Conservation (phyloP, 2,113 vertebrate genomes). For the Cyprinodon variegatus region DNA sequence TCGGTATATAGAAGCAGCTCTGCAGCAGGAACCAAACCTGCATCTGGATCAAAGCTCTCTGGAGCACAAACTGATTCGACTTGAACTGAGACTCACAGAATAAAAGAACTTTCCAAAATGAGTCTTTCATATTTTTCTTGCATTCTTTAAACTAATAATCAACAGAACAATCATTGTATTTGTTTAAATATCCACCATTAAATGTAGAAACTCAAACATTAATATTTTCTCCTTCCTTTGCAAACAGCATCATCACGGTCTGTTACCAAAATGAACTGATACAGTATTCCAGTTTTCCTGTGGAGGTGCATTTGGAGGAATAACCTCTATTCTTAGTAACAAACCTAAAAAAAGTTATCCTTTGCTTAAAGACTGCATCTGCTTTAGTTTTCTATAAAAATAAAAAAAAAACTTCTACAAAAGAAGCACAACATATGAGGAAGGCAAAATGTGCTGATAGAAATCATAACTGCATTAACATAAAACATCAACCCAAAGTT, state of each 20-base stretch:
- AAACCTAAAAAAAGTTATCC: conserved; percentile 10
- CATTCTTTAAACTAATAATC: background rate
- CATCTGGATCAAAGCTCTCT: too few relatives aligned
- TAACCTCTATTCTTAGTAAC: background rate
- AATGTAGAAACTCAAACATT: background rate
- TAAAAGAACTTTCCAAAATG: too few relatives aligned
- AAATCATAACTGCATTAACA: conserved; percentile 27
- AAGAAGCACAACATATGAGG: conserved; percentile 1
- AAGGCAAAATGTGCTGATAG: conserved; percentile 37
- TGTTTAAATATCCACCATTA: conserved; percentile 8
- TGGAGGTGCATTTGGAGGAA: background rate
- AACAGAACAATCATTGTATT: conserved; percentile 14
- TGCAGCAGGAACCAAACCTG: too few relatives aligned
- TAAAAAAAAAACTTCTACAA: conserved; percentile 21
- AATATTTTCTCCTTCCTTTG: conserved; percentile 14
- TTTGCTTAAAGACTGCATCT: background rate
- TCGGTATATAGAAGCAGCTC: too few relatives aligned
- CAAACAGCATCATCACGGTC: background rate
- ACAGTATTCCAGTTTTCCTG: too few relatives aligned
- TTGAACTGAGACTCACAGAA: too few relatives aligned
- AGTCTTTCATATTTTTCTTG: too few relatives aligned
- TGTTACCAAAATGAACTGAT: background rate
- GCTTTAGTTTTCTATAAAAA: conserved; percentile 24
- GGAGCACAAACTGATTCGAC: too few relatives aligned
- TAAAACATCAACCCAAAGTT: conserved; percentile 34